phyloP scores from a whole-genome alignment of 1,140 invertebrate genomes.

The Paraescarpia echinospica region DNA sequence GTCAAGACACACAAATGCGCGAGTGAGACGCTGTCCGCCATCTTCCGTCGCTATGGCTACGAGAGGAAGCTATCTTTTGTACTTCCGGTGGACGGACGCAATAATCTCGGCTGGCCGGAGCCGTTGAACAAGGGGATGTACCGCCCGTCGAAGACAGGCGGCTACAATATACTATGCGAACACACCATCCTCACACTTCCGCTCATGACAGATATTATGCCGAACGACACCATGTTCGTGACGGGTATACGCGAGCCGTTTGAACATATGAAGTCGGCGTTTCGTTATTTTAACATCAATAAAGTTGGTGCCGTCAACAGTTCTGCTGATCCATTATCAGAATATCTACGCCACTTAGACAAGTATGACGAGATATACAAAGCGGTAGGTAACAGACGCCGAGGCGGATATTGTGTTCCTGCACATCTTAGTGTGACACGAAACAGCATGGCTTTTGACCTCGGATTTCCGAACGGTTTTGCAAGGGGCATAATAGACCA shows the following conservation, averaged over 20 bases:
- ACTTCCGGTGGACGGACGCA: conserved; percentile 23
- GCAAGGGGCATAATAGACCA: not conserved
- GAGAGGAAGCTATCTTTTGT: conserved; percentile 21
- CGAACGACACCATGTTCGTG: conserved; percentile 27
- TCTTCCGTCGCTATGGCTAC: conserved; percentile 24
- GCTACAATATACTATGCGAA: conserved; percentile 25
- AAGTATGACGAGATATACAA: conserved; percentile 47
- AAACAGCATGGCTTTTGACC: conserved; percentile 12
- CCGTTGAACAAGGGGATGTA: conserved; percentile 31
- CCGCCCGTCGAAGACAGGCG: not conserved
- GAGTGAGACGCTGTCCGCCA: conserved; percentile 16
- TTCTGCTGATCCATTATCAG: conserved; percentile 17
- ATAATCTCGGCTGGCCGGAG: conserved; percentile 48
- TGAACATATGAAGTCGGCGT: conserved; percentile 31
- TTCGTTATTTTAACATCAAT: conserved; percentile 28
- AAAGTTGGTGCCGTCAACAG: not conserved
- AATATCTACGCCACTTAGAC: conserved; percentile 44
- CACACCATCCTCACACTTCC: conserved; percentile 25
- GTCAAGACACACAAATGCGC: conserved; percentile 29
- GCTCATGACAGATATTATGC: conserved; percentile 26
- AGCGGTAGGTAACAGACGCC: conserved; percentile 25
- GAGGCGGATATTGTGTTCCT: conserved; percentile 44
- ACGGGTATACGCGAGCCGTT: conserved; percentile 33
- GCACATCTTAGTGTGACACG: conserved; percentile 46
- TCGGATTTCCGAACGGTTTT: conserved; percentile 14